Evolutionary conservation across 2,113 vertebrate genomes (phyloP).

Genomic region (Phrynosoma platyrhinos): DNA sequence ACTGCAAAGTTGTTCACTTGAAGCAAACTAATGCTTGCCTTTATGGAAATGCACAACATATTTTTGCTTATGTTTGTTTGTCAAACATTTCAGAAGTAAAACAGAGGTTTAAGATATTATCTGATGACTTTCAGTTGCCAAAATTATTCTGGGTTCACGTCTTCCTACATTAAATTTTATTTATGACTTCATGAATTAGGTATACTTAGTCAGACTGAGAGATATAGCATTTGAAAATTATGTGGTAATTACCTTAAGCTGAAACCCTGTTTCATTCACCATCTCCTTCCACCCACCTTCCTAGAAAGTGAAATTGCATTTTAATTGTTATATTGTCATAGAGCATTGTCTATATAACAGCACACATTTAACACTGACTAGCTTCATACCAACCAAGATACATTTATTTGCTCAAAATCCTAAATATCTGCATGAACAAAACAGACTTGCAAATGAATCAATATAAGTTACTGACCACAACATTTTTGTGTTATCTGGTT

Average conservation of each 20-base stretch:
- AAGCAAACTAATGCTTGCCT: neutral
- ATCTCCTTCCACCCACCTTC: slow-evolving; percentile 94
- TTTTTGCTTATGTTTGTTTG: too few species aligned
- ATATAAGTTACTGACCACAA: neutral
- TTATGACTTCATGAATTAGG: too few species aligned
- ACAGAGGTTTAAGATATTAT: too few species aligned
- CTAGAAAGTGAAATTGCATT: slow-evolving; percentile 76
- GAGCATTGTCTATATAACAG: neutral
- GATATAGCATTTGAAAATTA: neutral
- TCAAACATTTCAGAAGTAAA: too few species aligned
- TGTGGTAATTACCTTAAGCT: slow-evolving; percentile 86
- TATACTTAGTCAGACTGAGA: neutral
- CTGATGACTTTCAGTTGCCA: neutral
- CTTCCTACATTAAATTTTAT: neutral
- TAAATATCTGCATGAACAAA: neutral
- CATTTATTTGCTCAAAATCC: neutral
- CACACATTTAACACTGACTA: neutral
- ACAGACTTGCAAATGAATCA: neutral
- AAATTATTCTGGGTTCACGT: neutral
- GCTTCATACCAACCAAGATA: neutral
- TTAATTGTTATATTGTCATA: slow-evolving; percentile 19
- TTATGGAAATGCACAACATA: neutral
- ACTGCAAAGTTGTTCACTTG: neutral
- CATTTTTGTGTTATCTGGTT: too few species aligned
- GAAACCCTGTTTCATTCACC: slow-evolving; percentile 93